A percentile compares a stretch with the other conserved stretches of the same genome.
These are phyloP conservation scores for Athene cunicularia DNA, from an alignment of 2,113 vertebrate genomes.

Conservation along the genomic window DNA sequence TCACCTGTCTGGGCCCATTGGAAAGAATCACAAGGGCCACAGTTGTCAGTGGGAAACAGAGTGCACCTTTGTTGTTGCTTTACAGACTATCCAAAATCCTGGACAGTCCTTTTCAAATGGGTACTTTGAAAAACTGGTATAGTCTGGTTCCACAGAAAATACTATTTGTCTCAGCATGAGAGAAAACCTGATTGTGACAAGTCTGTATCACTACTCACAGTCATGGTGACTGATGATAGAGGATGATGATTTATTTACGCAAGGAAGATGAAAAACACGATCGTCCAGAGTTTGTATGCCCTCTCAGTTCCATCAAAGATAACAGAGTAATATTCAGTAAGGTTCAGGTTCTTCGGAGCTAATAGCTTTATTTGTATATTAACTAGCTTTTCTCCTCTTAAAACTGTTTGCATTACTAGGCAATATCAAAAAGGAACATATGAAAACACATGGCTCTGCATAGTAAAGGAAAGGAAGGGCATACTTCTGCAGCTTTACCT, in stretches of 20 bases:
- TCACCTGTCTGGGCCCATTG: neutral
- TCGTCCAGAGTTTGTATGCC: neutral
- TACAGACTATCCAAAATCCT: neutral
- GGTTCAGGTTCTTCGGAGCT: neutral
- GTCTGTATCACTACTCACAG: neutral
- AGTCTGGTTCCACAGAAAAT: neutral
- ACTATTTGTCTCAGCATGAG: neutral
- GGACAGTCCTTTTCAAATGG: neutral
- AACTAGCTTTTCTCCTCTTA: neutral
- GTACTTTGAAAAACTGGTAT: neutral
- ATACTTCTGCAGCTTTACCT: neutral
- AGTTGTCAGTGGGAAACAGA: neutral
- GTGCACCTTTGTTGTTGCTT: neutral
- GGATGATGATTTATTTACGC: neutral
- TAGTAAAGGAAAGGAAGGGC: neutral
- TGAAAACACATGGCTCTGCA: neutral
- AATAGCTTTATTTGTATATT: rapidly evolving
- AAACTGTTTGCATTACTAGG: neutral
- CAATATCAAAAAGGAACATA: neutral
- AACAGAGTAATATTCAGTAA: neutral
- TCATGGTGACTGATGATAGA: neutral
- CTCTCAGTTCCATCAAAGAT: neutral
- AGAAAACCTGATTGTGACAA: neutral
- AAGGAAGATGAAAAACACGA: neutral
- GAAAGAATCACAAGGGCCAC: neutral